Base-by-base conservation (phyloP, 1,140 invertebrate genomes). In the Dendrolimus punctatus region DNA sequence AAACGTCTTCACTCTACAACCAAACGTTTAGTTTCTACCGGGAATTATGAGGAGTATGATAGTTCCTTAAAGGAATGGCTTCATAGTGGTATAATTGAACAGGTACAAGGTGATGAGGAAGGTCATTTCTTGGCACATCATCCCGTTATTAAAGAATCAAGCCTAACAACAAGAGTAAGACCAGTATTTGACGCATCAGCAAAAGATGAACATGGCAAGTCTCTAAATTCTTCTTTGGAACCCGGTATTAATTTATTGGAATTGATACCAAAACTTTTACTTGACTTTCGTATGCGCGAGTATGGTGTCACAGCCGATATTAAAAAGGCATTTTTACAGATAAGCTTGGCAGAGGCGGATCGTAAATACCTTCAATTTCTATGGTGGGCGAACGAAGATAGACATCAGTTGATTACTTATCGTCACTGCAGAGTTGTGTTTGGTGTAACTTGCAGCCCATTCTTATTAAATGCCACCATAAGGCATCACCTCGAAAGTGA, bases 91-190 rank as follows among this genome's bases (percentile, higher is more conserved):
- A 60, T 70, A 23, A 55, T 60, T 42, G 49, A 58, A 42, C 54
- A 68, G 39, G 46, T 55, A 6, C 40, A 55, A 39, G 39, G 37
- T 9, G n/a, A 10, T 9, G 39, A 58, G 23, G 44, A 4, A 6
- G 53, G 42, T 23, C 69, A 74, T 58, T 80, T 66, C 58, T 57
- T 83, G 50, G 71, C 79, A 46, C 76, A 81, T 65, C 55, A 69
- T 4, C 63, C 64, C 10, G 71, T 76, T 0, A 46, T 73, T 7
- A 78, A 78, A 64, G 42, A 55, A 36, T 66, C 66, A 6, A 78
- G 71, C 9, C 55, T 47, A 39, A 73, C 71, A 0, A 73, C 66
- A 8, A 66, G 54, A 53, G 53, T 66, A 4, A 6, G 71, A 49
- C 53, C 63, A 4, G 66, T 73, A n/a, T 73, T 66, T 48, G 68